Evolutionary conservation across 2,888 invertebrate species (phyloP), one percentile per base, ranked within the genome.

Genomic region (Heliconius cydno): DNA sequence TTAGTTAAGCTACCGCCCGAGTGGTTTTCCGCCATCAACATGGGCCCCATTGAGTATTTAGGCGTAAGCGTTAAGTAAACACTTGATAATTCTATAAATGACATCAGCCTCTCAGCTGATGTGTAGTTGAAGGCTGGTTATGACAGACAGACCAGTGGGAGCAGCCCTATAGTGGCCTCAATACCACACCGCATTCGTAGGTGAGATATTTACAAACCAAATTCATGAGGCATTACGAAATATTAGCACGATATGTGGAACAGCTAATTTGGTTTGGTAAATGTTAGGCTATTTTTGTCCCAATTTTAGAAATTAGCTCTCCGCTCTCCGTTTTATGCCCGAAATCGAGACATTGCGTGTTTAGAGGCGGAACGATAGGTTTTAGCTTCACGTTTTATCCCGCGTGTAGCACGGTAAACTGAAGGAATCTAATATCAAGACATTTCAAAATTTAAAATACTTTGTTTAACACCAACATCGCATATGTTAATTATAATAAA

Each of bases 81-180:
- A 90, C 89, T 90, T 83, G 84, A 88, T 87, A 89, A 87, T 87
- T 86, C 83, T 73, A 78, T 77, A 83, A 81, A 90, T 94, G 94
- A 94, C 90, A 92, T 94, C 94, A 94, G 84, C 85, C 84, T 85
- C 90, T 87, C 93, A 93, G 94, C 93, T 94, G 94, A 91, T 92
- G 87, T 84, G 80, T 85, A 85, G 92, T 93, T 94, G 93, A 94
- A 94, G 94, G 94, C 89, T 92, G 92, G 92, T 92, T 92, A 90
- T 87, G 86, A 80, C 74, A 84, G 82, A 84, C 81, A 80, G 88
- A 46, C 5, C 90, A 90, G 89, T 89, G 90, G 89, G 79, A 87
- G 81, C 81, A 76, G 81, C 87, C 89, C 87, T 87, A 85, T 84
- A 85, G 85, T 86, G 89, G 88, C 89, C 90, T 85, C 89, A 88